Evolutionary conservation across 2,113 vertebrate genomes (phyloP), one percentile per base, ranked within the genome.

Genomic region (Oryzias javanicus): DNA sequence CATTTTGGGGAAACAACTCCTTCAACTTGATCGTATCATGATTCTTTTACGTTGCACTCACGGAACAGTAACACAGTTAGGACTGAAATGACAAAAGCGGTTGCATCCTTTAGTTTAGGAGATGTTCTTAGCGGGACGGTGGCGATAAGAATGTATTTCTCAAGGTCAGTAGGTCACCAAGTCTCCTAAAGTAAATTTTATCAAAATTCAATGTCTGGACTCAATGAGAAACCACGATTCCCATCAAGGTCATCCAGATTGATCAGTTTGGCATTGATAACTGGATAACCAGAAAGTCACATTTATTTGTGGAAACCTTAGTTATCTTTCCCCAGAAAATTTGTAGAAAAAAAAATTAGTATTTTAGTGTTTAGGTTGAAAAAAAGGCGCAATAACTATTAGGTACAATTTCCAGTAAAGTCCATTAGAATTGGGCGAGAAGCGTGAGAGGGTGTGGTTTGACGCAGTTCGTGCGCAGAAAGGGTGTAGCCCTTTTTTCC

Each of bases 381-480:
- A 27, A n/a, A 74, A 71, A 14, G 25, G 35, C 24, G 18, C 12
- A 12, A 20, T n/a, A 64, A 12, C 25, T 24, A 57, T 46, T 60
- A 14, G 2, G 18, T 66, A 66, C 46, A 17, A 29, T 56, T 57
- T 62, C 18, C 19, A 15, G 15, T 53, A 4, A 17, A 14, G 35
- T 54, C 54, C 25, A 17, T 8, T 49, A 14, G 52, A 64, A 55
- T 72, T 4, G 74, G 64, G 29, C 35, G 54, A 46, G 16, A 69
- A 53, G 24, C 65, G 22, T 42, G 24, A 60, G 70, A 72, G 89
- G 91, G 91, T 67, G 90, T 81, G 87, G 91, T 86, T 82, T 91
- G 91, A 70, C 89, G 89, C 89, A 92, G 86, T 91, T 90, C 53
- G 79, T 88, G 81, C 87, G 89, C 90, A 91, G 82, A 52, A 88